A percentile compares a stretch with the other conserved stretches of the same genome.
Evolutionary conservation across 1,140 invertebrate genomes (phyloP).

Genomic region (Pseudomyrmex sp.): DNA sequence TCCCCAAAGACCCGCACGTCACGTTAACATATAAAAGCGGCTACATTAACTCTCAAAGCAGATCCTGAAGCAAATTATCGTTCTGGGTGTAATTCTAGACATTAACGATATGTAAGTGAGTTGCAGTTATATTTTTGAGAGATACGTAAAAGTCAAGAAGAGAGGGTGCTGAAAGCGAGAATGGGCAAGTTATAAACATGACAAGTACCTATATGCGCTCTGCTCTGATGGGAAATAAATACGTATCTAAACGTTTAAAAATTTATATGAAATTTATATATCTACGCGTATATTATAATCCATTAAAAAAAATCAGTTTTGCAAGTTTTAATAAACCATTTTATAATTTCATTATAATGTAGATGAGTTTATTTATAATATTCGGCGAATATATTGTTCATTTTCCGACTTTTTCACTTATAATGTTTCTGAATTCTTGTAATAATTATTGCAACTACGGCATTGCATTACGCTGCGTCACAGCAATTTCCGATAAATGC

Average conservation of each 20-base stretch:
- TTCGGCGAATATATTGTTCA: background rate
- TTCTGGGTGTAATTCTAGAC: background rate
- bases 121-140: constrained; percentile 12
- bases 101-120: constrained; percentile 6
- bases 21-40: constrained; percentile 14
- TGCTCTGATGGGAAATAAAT: background rate
- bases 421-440: background rate
- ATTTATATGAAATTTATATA: too few species aligned
- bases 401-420: background rate
- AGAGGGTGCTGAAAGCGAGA: background rate
- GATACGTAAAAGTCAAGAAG: background rate
- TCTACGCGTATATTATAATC: too few species aligned
- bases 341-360: too few species aligned
- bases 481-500: constrained; percentile 53
- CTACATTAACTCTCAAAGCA: constrained; percentile 13
- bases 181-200: background rate
- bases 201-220: background rate
- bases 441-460: constrained; percentile 26
- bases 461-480: constrained; percentile 9
- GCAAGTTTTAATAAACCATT: too few species aligned
- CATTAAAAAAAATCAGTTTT: too few species aligned
- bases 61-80: background rate
- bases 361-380: background rate
- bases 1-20: background rate
- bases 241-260: background rate